Conservation (phyloP, 2,888 invertebrate genomes). For the Nephrotoma appendiculata region DNA sequence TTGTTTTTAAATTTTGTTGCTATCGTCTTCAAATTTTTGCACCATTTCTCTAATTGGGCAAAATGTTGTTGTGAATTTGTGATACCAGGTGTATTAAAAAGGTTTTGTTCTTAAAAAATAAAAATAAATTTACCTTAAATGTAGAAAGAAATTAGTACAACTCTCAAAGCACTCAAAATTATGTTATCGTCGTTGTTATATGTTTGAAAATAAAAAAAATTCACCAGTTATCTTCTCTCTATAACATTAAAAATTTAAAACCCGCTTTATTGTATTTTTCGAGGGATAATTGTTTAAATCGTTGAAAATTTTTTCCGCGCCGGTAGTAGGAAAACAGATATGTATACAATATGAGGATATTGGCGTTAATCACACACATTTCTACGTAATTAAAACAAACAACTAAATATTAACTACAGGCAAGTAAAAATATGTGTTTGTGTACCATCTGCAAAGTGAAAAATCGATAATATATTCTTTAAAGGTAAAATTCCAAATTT, state of each 20-base stretch:
- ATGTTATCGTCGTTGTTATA: not conserved
- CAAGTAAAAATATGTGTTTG: no score
- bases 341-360: no score
- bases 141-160: not conserved
- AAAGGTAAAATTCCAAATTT: no score
- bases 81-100: not conserved
- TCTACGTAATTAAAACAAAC: no score
- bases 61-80: not conserved
- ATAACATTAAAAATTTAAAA: not conserved
- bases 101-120: not conserved
- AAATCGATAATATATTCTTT: no score
- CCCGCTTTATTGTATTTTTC: not conserved
- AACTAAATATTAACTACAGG: no score
- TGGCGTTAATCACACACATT: no score
- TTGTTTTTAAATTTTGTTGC: not conserved
- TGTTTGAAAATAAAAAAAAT: not conserved
- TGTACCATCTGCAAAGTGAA: no score
- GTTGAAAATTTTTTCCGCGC: no score
- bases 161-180: not conserved
- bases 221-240: not conserved
- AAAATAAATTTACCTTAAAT: not conserved
- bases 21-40: not conserved
- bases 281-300: no score
- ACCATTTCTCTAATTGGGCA: no score
- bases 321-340: no score